phyloP scores from a whole-genome alignment of 2,797 vertebrate species.

The Fratercula arctica region DNA sequence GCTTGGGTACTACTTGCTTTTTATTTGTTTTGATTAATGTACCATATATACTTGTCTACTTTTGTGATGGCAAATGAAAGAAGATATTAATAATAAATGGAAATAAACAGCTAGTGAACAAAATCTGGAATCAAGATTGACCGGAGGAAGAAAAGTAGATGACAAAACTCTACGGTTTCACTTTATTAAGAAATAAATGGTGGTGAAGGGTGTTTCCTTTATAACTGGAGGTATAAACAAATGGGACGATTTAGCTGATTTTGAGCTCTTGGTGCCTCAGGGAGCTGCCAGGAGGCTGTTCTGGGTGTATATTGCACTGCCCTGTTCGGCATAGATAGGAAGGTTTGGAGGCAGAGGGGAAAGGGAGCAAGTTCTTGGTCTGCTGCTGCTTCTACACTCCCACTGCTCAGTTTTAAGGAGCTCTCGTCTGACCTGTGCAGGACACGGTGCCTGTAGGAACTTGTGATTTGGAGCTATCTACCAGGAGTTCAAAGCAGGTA shows the following conservation, averaged over 20 bases:
- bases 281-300: neutral
- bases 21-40: neutral
- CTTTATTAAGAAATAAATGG: conserved; percentile 6
- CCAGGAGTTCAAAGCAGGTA: neutral
- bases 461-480: neutral
- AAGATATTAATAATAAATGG: neutral
- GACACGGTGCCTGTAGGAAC: neutral
- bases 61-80: neutral
- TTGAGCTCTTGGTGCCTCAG: neutral
- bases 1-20: neutral
- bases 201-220: neutral
- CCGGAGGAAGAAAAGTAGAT: neutral
- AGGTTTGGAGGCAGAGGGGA: neutral
- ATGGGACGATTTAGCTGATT: neutral
- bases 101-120: neutral
- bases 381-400: neutral
- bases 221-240: neutral
- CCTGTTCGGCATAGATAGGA: neutral
- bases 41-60: neutral
- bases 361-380: neutral
- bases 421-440: neutral
- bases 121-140: neutral
- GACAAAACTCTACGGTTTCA: neutral
- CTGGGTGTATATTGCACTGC: too few species aligned
- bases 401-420: neutral